Base-by-base conservation (phyloP, 1,140 invertebrate genomes). In the Formica exsecta region DNA sequence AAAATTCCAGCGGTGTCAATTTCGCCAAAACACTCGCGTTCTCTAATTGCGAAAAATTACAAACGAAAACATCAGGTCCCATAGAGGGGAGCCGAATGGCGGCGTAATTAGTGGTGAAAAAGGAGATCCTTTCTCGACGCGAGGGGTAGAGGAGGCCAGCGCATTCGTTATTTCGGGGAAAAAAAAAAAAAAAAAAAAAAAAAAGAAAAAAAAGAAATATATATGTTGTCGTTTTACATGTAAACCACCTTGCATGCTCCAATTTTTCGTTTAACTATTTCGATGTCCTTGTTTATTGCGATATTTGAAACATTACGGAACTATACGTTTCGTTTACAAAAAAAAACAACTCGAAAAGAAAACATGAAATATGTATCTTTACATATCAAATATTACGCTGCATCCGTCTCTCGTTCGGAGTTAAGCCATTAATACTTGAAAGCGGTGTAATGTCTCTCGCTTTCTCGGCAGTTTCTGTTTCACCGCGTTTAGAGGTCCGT, bases 1-100 rank as follows among this genome's bases (percentile, higher is more conserved):
- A 83, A 62, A 25, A 74, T 41, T 16, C 13, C 19, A 0, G 19
- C 51, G 11, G 22, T 81, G 61, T 81, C 41, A 73, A 81, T 81
- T 73, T 61, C 29, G 38, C 19, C 3, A 22, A 44, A 81, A 44
- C 19, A 44, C 19, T 41, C 13, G 38, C 29, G 38, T 73, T 73
- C 66, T 38, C 29, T 73, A 81, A 81, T 81, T 81, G 79, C 66
- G 66, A 62, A 81, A 81, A 81, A 81, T 81, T 81, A 81, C 79
- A 81, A 81, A 81, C 79, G 54, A 70, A 81, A 81, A 81, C 32
- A 81, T 19, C 38, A n/a, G 22, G 38, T 71, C 6, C 36, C 68
- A 32, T 36, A 41, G 68, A 61, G 66, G 25, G 19, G 29, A 74
- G 68, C 25, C 54, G 79, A 81, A 59, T 59, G 77, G 32, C 66